phyloP scores from a whole-genome alignment of 2,113 vertebrate genomes.

The Theristicus caerulescens region DNA sequence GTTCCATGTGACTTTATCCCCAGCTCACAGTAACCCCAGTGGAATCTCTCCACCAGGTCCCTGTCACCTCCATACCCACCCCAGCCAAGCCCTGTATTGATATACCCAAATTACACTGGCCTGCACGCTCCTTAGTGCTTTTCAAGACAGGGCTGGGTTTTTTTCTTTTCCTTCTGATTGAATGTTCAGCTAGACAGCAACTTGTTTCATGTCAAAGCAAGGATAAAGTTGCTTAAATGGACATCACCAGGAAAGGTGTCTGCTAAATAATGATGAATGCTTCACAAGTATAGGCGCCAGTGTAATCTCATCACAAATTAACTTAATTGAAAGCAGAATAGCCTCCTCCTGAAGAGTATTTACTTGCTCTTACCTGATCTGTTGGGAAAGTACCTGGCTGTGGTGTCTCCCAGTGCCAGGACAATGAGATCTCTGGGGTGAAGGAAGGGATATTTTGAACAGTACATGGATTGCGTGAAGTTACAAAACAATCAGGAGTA shows the following conservation, averaged over 20 bases:
- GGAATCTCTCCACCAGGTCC: not conserved
- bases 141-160: not conserved
- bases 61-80: not conserved
- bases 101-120: not conserved
- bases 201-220: not conserved
- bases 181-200: not conserved
- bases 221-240: not conserved
- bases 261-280: not conserved
- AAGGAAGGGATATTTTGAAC: not conserved
- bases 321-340: conserved; percentile 26
- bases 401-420: not conserved
- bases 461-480: not conserved
- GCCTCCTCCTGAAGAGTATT: not conserved
- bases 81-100: not conserved
- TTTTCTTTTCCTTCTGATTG: not conserved
- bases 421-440: not conserved
- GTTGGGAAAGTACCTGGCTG: conserved; percentile 39
- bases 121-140: not conserved
- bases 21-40: not conserved
- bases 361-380: not conserved
- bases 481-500: not conserved
- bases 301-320: conserved; percentile 24
- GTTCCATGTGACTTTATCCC: not conserved
- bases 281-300: not conserved
- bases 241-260: not conserved